Evolutionary conservation across 2,113 vertebrate genomes (phyloP).

Genomic region (Nestor notabilis): DNA sequence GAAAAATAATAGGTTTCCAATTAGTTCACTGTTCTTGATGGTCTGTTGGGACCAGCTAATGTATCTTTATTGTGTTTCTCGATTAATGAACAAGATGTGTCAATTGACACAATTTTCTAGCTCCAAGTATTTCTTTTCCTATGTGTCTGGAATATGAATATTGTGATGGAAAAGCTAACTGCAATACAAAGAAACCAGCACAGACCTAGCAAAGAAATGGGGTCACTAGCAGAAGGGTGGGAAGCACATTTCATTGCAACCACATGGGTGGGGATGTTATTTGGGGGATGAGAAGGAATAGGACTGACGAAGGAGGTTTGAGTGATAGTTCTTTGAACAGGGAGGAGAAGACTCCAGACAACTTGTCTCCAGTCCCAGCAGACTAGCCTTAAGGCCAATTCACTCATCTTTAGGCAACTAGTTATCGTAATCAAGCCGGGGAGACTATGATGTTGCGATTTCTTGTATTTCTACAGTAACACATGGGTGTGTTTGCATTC

Average conservation of each 20-base stretch:
- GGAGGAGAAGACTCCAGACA: constrained; percentile 58
- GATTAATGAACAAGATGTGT: background rate
- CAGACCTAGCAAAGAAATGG: background rate
- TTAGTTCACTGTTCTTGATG: background rate
- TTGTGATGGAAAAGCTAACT: background rate
- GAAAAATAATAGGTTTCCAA: background rate
- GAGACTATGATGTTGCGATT: background rate
- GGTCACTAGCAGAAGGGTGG: background rate
- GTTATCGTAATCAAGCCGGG: constrained; percentile 30
- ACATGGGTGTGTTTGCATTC: background rate
- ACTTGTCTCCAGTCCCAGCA: constrained; percentile 56
- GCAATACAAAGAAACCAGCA: background rate
- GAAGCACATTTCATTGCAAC: background rate
- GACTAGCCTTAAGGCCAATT: constrained; percentile 63
- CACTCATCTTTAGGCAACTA: constrained; percentile 26
- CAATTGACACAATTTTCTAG: background rate
- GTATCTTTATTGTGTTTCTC: background rate
- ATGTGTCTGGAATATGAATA: background rate
- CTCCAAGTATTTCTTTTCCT: background rate
- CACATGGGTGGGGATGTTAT: constrained; percentile 6
- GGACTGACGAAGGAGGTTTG: constrained; percentile 6
- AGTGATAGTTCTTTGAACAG: constrained; percentile 22
- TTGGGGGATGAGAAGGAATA: background rate
- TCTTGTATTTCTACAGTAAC: background rate
- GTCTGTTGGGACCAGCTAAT: background rate